Evolutionary conservation across 2,113 vertebrate species (phyloP).

Genomic region (Osmerus eperlanus): DNA sequence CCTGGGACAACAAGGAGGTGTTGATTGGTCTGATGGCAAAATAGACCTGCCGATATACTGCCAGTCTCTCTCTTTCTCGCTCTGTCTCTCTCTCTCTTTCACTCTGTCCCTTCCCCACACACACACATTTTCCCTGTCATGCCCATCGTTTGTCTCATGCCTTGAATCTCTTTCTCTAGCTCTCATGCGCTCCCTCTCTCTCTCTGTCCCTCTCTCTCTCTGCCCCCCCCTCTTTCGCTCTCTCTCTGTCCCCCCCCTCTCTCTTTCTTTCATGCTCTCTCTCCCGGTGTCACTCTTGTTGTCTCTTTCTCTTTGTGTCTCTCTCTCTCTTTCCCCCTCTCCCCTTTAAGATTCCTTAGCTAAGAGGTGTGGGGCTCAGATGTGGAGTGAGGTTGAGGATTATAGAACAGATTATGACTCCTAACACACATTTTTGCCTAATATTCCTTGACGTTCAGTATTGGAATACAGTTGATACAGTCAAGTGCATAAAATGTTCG

Average conservation of each 20-base stretch:
- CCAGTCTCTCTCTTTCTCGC: constrained; percentile 24
- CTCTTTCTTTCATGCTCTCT: neutral
- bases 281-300: neutral
- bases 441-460: too few relatives aligned
- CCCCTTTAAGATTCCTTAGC: neutral
- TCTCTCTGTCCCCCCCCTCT: neutral
- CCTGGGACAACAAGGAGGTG: constrained; percentile 69
- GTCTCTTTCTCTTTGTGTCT: too few relatives aligned
- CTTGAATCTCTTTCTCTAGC: too few relatives aligned
- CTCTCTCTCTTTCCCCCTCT: neutral
- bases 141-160: too few relatives aligned
- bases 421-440: too few relatives aligned
- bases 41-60: constrained; percentile 58
- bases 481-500: too few relatives aligned
- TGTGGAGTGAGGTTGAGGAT: neutral
- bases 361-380: neutral
- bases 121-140: too few relatives aligned
- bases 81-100: too few relatives aligned
- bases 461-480: too few relatives aligned
- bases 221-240: neutral
- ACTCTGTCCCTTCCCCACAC: neutral
- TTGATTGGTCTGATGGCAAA: constrained; percentile 68
- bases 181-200: too few relatives aligned
- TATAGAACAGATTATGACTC: too few relatives aligned
- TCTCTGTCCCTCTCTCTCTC: neutral